Conservation (phyloP, 1,140 invertebrate species). For the Scylla paramamosain region DNA sequence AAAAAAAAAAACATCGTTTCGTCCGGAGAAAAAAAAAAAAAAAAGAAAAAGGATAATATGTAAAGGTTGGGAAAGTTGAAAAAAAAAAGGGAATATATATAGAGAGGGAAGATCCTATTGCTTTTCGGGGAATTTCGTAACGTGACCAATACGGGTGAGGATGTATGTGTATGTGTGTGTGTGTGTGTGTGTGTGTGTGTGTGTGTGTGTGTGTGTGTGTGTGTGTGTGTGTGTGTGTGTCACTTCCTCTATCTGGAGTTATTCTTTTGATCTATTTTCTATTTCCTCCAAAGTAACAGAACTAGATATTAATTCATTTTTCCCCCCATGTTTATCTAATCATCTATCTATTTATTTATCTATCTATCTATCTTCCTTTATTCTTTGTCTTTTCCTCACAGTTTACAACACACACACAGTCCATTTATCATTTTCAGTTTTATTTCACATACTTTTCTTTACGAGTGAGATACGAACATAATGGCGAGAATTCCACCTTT, state of each 20-base stretch:
- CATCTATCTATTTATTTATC: no score
- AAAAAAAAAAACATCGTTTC: background rate
- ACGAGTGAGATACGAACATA: no score
- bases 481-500: no score
- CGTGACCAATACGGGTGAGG: background rate
- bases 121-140: background rate
- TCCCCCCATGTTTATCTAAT: no score
- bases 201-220: background rate
- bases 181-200: slow-evolving; percentile 20
- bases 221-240: no score
- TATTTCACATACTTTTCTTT: no score
- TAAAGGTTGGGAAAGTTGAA: background rate
- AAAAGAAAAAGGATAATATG: background rate
- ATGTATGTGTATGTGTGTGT: background rate
- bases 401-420: no score
- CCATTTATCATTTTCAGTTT: no score
- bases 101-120: background rate
- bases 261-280: no score
- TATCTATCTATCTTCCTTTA: background rate
- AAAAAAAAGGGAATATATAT: background rate
- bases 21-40: background rate
- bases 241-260: no score
- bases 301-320: no score
- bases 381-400: background rate
- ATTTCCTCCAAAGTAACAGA: no score